Conservation (phyloP, 2,113 vertebrate species). For the Bos javanicus region DNA sequence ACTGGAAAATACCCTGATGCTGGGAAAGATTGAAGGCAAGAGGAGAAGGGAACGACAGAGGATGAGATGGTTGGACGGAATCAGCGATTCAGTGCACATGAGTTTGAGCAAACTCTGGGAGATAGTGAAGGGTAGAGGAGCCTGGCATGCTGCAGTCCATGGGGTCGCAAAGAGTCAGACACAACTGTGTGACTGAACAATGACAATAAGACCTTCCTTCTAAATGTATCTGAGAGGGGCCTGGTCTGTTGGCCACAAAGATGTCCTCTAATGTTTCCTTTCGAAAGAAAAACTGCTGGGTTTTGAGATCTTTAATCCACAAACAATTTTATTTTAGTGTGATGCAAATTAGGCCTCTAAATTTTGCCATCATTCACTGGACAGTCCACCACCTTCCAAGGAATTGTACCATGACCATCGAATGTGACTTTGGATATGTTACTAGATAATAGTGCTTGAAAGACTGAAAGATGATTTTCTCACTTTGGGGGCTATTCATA, state of each 20-base stretch:
- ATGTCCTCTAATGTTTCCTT: background rate
- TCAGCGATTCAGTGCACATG: background rate
- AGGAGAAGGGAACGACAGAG: background rate
- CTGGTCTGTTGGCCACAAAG: background rate
- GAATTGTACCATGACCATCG: background rate
- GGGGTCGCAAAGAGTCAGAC: background rate
- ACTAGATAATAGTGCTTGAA: background rate
- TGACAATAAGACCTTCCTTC: background rate
- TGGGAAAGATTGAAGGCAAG: background rate
- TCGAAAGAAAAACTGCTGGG: background rate
- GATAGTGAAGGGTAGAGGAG: background rate
- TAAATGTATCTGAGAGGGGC: background rate
- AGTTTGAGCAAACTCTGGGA: background rate
- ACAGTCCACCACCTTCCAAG: background rate
- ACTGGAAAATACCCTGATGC: background rate
- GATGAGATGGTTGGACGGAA: background rate
- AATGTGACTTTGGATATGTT: background rate
- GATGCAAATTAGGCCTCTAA: background rate
- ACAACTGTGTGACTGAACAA: background rate
- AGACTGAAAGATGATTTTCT: background rate
- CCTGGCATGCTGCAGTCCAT: background rate
- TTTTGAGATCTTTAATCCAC: background rate
- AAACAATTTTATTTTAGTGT: background rate
- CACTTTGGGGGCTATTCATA: background rate
- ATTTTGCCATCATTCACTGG: background rate